Evolutionary conservation across 2,797 vertebrate species (phyloP).

Genomic region (Liasis olivaceus): DNA sequence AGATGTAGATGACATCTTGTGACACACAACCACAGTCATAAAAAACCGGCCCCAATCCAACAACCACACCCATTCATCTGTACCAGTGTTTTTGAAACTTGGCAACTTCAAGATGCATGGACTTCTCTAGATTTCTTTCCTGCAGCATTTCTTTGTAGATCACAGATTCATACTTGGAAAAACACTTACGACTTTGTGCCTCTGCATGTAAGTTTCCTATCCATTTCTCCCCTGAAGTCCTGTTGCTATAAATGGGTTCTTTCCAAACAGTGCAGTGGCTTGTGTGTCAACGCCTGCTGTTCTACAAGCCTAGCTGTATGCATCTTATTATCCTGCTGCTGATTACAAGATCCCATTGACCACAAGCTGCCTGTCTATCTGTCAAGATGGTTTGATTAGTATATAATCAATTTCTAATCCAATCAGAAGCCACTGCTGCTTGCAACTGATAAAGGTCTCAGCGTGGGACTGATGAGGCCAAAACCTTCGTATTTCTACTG

Average conservation of each 20-base stretch:
- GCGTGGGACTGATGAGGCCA: constrained; percentile 79
- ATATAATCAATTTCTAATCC: constrained; percentile 85
- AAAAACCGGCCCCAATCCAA: neutral
- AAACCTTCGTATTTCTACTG: constrained; percentile 74
- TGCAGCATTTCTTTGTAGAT: neutral
- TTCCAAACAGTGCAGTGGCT: constrained; percentile 14
- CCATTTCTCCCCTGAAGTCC: constrained; percentile 46
- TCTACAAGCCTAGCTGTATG: constrained; percentile 64
- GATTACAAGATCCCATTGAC: constrained; percentile 85
- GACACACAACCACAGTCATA: neutral
- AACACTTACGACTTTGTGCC: constrained; percentile 42
- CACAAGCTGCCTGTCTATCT: constrained; percentile 71
- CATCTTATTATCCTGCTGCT: constrained; percentile 76
- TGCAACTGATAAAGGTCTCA: constrained; percentile 79
- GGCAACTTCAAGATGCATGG: neutral
- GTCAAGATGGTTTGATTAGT: constrained; percentile 77
- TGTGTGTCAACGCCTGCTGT: constrained; percentile 50
- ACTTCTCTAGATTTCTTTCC: constrained; percentile 11
- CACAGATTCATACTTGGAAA: constrained; percentile 42
- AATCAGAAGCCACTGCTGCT: constrained; percentile 78
- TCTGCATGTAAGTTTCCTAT: constrained; percentile 31
- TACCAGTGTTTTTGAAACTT: neutral
- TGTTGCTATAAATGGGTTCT: constrained; percentile 42
- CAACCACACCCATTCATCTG: neutral
- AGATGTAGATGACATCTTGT: accelerated